A percentile compares a stretch with the other conserved stretches of the same genome.
Conservation (phyloP, 2,113 vertebrate species). For the Pica pica region DNA sequence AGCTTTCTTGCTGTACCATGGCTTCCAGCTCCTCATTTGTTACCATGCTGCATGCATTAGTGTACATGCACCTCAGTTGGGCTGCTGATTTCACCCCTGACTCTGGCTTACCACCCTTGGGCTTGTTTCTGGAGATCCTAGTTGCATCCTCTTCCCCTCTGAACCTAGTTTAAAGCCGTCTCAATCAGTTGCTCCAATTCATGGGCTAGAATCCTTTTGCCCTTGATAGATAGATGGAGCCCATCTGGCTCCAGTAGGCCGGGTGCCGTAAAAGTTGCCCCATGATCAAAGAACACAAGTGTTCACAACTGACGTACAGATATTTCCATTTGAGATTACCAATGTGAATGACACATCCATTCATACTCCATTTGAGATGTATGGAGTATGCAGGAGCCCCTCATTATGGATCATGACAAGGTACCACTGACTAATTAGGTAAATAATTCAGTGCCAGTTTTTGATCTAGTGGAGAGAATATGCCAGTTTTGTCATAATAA, state of each 20-base stretch:
- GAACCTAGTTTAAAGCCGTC: neutral
- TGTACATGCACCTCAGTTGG: neutral
- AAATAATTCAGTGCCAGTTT: neutral
- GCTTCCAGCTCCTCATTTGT: neutral
- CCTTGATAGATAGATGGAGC: neutral
- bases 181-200: neutral
- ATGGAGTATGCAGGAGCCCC: neutral
- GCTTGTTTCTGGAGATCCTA: neutral
- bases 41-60: neutral
- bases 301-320: neutral
- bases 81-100: neutral
- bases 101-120: neutral
- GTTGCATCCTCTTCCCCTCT: neutral
- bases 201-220: neutral
- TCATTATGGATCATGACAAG: neutral
- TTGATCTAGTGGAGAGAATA: neutral
- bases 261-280: neutral
- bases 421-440: neutral
- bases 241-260: neutral
- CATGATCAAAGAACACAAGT: neutral
- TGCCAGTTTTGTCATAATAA: neutral
- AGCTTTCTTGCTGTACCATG: neutral
- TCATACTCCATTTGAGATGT: neutral
- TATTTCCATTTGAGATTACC: neutral
- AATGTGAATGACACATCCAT: neutral